Base-by-base conservation (phyloP, 2,797 vertebrate species). In the Phoeniculus purpureus region DNA sequence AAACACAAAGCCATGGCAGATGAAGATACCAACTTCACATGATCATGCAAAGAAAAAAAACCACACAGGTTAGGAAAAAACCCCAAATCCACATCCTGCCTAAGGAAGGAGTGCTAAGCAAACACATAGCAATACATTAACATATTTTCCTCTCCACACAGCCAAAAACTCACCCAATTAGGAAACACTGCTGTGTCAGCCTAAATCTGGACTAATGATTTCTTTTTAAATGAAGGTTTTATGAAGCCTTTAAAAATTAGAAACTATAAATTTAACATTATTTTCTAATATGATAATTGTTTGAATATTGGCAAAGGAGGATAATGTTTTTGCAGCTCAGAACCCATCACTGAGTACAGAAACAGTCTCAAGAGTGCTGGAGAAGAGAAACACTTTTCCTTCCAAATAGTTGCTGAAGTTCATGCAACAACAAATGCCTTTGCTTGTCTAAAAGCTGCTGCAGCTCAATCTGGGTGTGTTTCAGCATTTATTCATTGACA, bases 21-120 rank as follows among this genome's bases (percentile, higher is more conserved):
- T 84, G 71, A 82, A 77, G 54, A 82, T 79, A 93, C 68, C 83
- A 94, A 66, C 31, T 85, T 64, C 81, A 82, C 4, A 4, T 37
- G 32, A 82, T 82, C 27, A 71, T 56, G n/a, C 68, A 85, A 55
- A 73, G 45, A 80, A 51, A 70, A 59, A 27, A 37, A 70, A 70
- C 5, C 50, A 72, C 25, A 20, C 0, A 5, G 15, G 22, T 65
- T 82, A 87, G 74, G 80, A 91, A 90, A 43, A 78, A 93, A 95
- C 17, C 43, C 6, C 76, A 94, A 94, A 96, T 91, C 85, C 79
- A 75, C 93, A 82, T 40, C 61, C 74, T 90, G 85, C 93, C 94
- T 95, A 93, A 87, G 90, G 93, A 83, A 94, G 54, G 66, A 93
- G 56, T 71, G 26, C 81, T 92, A 92, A 81, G 76, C 72, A 96